Conservation (phyloP, 2,888 invertebrate genomes). For the Antitype chi region DNA sequence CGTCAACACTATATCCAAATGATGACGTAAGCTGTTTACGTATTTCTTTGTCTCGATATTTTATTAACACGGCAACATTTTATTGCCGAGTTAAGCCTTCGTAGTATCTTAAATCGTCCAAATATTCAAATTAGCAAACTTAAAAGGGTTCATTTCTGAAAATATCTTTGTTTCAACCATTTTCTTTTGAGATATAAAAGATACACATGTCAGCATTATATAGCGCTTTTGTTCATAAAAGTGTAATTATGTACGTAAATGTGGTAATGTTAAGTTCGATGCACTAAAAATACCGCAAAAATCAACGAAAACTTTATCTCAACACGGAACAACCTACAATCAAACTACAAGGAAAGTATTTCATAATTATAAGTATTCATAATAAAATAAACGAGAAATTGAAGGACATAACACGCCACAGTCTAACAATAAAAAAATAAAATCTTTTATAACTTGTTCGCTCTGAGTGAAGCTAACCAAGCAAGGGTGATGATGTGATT, state of each 20-base stretch:
- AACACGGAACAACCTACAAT: neutral
- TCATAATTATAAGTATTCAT: neutral
- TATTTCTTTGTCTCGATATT: slow-evolving; percentile 42
- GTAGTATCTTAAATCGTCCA: slow-evolving; percentile 4
- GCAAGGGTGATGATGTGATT: slow-evolving; percentile 58
- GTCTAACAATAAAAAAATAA: slow-evolving; percentile 36
- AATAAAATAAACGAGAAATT: slow-evolving; percentile 21
- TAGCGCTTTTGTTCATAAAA: neutral
- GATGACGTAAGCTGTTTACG: slow-evolving; percentile 47
- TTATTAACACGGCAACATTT: slow-evolving; percentile 18
- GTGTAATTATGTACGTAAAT: neutral
- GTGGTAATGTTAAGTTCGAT: neutral
- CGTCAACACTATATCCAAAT: slow-evolving; percentile 37
- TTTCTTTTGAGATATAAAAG: neutral
- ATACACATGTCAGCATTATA: neutral
- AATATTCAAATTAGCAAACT: slow-evolving; percentile 44
- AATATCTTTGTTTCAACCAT: slow-evolving; percentile 5
- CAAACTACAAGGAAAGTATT: slow-evolving; percentile 5
- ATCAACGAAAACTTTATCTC: neutral
- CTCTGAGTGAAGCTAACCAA: slow-evolving; percentile 55
- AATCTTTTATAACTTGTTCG: slow-evolving; percentile 45
- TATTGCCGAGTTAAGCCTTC: slow-evolving; percentile 24
- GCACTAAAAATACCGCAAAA: neutral
- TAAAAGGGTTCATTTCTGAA: neutral
- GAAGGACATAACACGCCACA: slow-evolving; percentile 8